Percentiles rank a stretch among this genome's conserved stretches.
phyloP scores from a whole-genome alignment of 2,113 vertebrate genomes.

The Leiothrix lutea region DNA sequence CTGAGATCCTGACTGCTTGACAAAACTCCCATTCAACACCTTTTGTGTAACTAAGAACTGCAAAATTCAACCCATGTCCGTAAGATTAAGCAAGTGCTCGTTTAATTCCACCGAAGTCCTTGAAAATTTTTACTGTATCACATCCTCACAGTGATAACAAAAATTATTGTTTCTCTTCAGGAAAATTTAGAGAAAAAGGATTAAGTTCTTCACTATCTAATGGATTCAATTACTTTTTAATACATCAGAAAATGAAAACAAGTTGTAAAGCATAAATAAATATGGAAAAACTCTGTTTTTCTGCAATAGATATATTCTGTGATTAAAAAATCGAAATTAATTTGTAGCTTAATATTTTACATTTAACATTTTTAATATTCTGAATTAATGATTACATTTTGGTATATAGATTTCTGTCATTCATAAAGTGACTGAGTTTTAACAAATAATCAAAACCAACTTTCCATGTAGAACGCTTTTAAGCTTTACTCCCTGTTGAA shows the following conservation, averaged over 20 bases:
- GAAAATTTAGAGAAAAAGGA: not conserved
- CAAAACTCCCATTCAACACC: slow-evolving; percentile 53
- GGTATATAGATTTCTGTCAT: not conserved
- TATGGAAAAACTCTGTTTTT: not conserved
- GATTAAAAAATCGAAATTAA: not conserved
- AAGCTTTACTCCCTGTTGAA: not conserved
- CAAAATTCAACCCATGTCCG: slow-evolving; percentile 2
- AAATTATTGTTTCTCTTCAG: not conserved
- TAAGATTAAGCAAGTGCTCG: not conserved
- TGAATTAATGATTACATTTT: not conserved
- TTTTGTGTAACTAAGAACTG: slow-evolving; percentile 32
- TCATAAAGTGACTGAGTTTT: not conserved
- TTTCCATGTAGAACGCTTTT: not conserved
- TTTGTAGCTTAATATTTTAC: not conserved
- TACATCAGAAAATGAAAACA: not conserved
- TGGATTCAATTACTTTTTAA: not conserved
- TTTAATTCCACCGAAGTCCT: not conserved
- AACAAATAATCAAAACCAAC: not conserved
- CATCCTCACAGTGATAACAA: not conserved
- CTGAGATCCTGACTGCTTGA: slow-evolving; percentile 31
- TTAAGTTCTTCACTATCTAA: not conserved
- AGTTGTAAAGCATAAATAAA: not conserved
- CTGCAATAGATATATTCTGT: not conserved
- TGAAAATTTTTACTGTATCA: not conserved
- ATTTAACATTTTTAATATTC: not conserved